phyloP scores from a whole-genome alignment of 2,888 invertebrate genomes.

The Tipula lateralis region DNA sequence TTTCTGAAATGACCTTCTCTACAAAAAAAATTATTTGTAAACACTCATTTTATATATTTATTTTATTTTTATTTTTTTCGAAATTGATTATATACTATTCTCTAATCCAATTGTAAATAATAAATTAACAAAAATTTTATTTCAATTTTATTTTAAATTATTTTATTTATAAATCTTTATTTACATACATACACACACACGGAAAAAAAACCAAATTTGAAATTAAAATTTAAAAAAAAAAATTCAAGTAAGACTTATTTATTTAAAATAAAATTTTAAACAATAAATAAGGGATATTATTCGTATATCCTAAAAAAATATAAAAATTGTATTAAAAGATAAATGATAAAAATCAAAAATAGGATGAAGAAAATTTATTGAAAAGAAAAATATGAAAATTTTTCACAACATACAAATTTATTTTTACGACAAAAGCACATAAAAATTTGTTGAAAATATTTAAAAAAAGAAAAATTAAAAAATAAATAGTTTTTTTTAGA shows the following conservation, averaged over 20 bases:
- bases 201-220: background rate
- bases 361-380: background rate
- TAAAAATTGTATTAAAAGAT: background rate
- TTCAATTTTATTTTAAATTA: background rate
- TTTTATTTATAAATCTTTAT: background rate
- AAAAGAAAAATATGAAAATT: background rate
- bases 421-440: background rate
- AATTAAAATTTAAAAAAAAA: background rate
- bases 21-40: background rate
- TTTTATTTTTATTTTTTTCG: background rate
- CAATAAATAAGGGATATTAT: background rate
- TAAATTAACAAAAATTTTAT: background rate
- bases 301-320: background rate
- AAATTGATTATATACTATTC: background rate
- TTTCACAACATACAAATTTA: background rate
- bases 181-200: background rate
- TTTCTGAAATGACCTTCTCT: too few relatives aligned
- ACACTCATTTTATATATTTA: background rate
- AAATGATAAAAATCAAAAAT: background rate
- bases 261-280: background rate
- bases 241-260: constrained; percentile 2
- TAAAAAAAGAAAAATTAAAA: background rate
- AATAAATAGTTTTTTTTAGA: background rate
- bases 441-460: background rate
- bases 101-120: constrained; percentile 2